These are phyloP conservation scores for Erynnis tages DNA, from an alignment of 2,888 invertebrate genomes.

Conservation along the genomic window DNA sequence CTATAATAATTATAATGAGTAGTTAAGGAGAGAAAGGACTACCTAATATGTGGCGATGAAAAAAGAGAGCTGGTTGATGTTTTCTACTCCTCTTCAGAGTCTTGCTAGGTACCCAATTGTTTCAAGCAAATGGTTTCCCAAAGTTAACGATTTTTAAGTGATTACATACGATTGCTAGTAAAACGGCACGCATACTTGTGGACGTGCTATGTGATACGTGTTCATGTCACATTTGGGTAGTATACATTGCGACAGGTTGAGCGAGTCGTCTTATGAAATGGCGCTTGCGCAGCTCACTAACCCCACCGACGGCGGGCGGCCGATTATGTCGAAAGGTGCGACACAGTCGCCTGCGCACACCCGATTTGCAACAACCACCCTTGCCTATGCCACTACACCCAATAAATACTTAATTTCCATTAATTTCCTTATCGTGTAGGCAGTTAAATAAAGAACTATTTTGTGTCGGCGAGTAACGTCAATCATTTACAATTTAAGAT, in stretches of 20 bases:
- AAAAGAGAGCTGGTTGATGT: no score
- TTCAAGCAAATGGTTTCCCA: not conserved
- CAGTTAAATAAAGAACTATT: conserved; percentile 28
- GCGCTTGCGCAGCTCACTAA: conserved; percentile 74
- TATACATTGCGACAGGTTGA: conserved; percentile 77
- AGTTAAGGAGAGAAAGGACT: no score
- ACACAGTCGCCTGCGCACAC: conserved; percentile 63
- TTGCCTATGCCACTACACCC: not conserved
- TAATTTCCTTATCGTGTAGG: conserved; percentile 7
- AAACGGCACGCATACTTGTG: conserved; percentile 49
- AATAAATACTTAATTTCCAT: no score
- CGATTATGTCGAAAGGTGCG: conserved; percentile 72
- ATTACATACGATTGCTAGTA: no score
- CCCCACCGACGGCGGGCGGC: conserved; percentile 56
- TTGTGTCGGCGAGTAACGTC: conserved; percentile 43
- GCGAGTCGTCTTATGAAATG: conserved; percentile 76
- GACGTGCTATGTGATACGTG: conserved; percentile 73
- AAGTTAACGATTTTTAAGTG: not conserved
- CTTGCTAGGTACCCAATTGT: not conserved
- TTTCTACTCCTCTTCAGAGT: no score
- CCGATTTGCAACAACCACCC: conserved; percentile 54
- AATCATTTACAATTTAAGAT: conserved; percentile 45
- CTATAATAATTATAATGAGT: no score
- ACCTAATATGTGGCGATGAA: no score
- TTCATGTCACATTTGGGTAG: conserved; percentile 80